Conservation (phyloP, 2,113 vertebrate species). For the Pelmatolapia mariae region DNA sequence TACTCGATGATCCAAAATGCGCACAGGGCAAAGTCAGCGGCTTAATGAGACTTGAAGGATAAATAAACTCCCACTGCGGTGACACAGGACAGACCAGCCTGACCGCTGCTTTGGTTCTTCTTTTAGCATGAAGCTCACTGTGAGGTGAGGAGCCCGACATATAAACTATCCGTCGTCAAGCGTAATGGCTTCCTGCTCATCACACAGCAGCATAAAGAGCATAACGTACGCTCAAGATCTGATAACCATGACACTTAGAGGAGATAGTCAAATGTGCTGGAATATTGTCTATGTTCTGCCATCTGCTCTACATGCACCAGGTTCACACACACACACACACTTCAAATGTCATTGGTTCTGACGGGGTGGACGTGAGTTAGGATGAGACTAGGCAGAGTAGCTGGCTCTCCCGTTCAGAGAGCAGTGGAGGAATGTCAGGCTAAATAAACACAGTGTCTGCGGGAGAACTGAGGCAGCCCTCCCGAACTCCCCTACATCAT, state of each 20-base stretch:
- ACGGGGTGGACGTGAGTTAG: background rate
- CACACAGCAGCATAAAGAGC: background rate
- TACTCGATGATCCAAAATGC: conserved; percentile 6
- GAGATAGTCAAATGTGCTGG: background rate
- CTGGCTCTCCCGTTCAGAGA: background rate
- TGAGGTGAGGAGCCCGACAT: background rate
- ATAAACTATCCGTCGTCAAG: background rate
- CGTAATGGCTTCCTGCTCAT: background rate
- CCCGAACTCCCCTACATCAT: conserved; percentile 14
- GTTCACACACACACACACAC: background rate
- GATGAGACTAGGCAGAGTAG: conserved; percentile 40
- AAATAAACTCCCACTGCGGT: conserved; percentile 43
- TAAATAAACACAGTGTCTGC: conserved; percentile 61
- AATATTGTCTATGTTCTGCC: background rate
- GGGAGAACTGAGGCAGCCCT: conserved; percentile 27
- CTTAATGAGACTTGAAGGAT: conserved; percentile 56
- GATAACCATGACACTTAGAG: background rate
- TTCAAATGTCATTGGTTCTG: conserved; percentile 2
- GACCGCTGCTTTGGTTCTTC: background rate
- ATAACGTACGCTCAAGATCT: background rate
- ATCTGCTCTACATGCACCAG: background rate
- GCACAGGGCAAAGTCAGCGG: background rate
- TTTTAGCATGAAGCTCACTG: background rate
- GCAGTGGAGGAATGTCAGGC: conserved; percentile 49
- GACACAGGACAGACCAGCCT: conserved; percentile 32